Base-by-base conservation (phyloP, 2,888 invertebrate genomes). In the Hymenopus coronatus region DNA sequence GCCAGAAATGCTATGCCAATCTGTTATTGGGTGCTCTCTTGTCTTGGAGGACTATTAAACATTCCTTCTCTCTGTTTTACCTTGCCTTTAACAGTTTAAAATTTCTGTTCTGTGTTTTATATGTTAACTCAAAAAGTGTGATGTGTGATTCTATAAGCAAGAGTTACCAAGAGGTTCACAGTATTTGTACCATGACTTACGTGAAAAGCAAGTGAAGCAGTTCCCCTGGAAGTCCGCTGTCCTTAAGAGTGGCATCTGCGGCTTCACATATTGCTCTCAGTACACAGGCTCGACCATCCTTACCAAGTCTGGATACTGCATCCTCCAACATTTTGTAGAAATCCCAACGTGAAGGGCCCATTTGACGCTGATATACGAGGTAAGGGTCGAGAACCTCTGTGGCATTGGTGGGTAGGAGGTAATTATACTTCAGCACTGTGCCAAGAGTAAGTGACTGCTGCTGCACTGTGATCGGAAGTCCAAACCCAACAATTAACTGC, bases 181-280 rank as follows among this genome's bases (percentile, higher is more conserved):
- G 1, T 40, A 12, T 0, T 40, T 40, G 40, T 40, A 12, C 9
- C 54, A n/a, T n/a, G 30, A 28, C 89, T 89, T 82, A 89, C 89
- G 96, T 96, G 83, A 97, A 93, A 46, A 96, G 93, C 91, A 95
- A 95, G 90, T 95, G 95, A 82, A 96, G 93, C 82, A 97, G 93
- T 92, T 97, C 96, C 90, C 96, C 96, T 0, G 96, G 92, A 14
- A 97, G 93, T 87, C 94, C 94, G 89, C 95, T 94, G 91, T 94
- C 93, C 89, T 94, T 93, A 91, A 96, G 92, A 0, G 96, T 96
- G 91, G 95, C 94, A 87, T 94, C 94, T 3, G 96, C 95, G 28
- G 96, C 93, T 91, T 96, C 96, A 91, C 97, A 97, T 84, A 97
- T 94, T 86, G 95, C 94, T 90, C 95, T 94, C 88, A 96, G 92